Base-by-base conservation (phyloP, 2,113 vertebrate genomes). In the Phycodurus eques region DNA sequence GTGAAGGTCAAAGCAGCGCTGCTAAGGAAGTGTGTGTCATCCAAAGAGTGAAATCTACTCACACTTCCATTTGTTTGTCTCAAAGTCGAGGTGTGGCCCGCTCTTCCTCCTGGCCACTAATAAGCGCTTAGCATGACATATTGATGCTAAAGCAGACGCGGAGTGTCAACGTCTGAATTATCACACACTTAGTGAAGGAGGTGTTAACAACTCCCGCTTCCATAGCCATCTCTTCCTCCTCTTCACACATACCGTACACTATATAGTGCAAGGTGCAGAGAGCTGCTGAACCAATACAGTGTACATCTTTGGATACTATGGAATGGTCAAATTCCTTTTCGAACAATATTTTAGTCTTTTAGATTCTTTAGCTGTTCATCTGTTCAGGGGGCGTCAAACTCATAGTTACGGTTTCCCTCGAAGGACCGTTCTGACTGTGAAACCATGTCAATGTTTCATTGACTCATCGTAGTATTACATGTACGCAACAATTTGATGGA, bases 91-190 rank as follows among this genome's bases (percentile, higher is more conserved):
- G 86, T 85, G 87, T 88, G 87, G 88, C 82, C 78, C 77, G 85
- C 63, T 74, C 76, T 90, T 88, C 81, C 86, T 85, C 79, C 74
- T 69, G 84, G 91, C 88, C 85, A 86, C 91, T 92, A 92, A 92
- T 91, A 92, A 90, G 91, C 90, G 90, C 89, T 91, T 91, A 89
- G 84, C 85, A 86, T 91, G 88, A 91, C 87, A 90, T 85, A 90
- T 91, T 89, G 89, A 90, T 88, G 88, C 82, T 87, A 78, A 88
- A 87, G 84, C 78, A 87, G 88, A 88, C 87, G 78, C 69, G 81
- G 87, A 89, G 84, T 89, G 88, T 88, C 86, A 88, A 82, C 31
- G 64, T 53, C 85, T 88, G 85, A 90, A 90, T 90, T 90, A 90
- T 91, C 90, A 83, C 87, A 86, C 87, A 88, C 89, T 90, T 88